These are phyloP conservation scores for Lasioglossum morio DNA, from an alignment of 2,888 invertebrate species.

Conservation along the genomic window DNA sequence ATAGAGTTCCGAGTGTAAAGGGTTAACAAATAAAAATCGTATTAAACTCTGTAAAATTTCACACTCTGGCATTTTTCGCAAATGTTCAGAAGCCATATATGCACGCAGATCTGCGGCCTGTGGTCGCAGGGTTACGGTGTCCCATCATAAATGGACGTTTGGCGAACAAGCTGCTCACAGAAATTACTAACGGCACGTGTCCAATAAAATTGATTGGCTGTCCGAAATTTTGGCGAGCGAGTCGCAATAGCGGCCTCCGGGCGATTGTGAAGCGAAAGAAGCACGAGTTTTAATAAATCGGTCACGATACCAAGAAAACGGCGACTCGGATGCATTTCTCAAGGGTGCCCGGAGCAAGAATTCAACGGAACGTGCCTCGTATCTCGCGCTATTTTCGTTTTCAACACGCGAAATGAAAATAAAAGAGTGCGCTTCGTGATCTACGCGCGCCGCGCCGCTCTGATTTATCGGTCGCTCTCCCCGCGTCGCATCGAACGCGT, in stretches of 20 bases:
- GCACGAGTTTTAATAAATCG: constrained; percentile 48
- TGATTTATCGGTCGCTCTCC: constrained; percentile 72
- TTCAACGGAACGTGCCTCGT: constrained; percentile 54
- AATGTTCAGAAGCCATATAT: too few species aligned
- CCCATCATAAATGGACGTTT: neutral
- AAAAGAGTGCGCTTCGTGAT: constrained; percentile 71
- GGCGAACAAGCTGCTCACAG: neutral
- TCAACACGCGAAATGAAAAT: constrained; percentile 75
- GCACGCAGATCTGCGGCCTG: too few species aligned
- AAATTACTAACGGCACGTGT: neutral
- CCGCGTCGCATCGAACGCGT: constrained; percentile 63
- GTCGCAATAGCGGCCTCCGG: neutral
- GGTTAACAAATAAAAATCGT: too few species aligned
- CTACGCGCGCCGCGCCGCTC: constrained; percentile 70
- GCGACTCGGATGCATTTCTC: constrained; percentile 26
- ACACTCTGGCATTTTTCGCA: too few species aligned
- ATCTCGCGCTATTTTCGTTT: constrained; percentile 74
- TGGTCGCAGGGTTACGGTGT: neutral
- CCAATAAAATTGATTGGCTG: neutral
- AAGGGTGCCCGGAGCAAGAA: constrained; percentile 56
- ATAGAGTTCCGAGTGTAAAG: too few species aligned
- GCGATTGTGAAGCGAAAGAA: neutral
- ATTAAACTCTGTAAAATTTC: too few species aligned
- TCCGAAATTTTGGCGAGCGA: neutral
- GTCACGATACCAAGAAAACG: constrained; percentile 41